Conservation (phyloP, 2,113 vertebrate species). For the Lethenteron reissneri region DNA sequence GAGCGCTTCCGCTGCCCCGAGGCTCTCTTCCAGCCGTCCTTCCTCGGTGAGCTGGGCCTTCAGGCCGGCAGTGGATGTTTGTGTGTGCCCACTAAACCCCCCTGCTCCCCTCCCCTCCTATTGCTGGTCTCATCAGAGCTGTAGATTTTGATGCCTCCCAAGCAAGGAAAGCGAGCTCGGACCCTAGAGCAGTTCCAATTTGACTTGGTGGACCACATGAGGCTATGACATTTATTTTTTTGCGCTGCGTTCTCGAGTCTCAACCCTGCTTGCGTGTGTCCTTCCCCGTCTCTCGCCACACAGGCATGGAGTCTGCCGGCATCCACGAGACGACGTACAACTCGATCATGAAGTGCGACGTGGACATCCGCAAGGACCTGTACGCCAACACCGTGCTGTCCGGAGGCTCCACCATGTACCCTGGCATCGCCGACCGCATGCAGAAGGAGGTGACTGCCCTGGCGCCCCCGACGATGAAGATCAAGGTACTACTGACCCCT, state of each 20-base stretch:
- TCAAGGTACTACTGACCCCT: constrained; percentile 24
- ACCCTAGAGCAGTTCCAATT: no score
- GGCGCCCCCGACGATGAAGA: constrained; percentile 46
- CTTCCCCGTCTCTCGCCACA: constrained; percentile 8
- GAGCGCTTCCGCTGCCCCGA: constrained; percentile 39
- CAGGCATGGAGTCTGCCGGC: constrained; percentile 37
- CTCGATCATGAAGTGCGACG: constrained; percentile 48
- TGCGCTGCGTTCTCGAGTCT: no score
- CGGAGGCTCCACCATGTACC: constrained; percentile 44
- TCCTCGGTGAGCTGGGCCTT: constrained; percentile 23
- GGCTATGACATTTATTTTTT: no score
- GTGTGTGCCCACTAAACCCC: not conserved
- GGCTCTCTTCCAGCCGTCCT: constrained; percentile 43
- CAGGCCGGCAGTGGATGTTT: not conserved
- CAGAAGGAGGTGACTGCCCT: constrained; percentile 45
- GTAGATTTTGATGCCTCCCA: no score
- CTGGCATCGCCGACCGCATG: constrained; percentile 40
- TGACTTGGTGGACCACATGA: no score
- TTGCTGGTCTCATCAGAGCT: not conserved
- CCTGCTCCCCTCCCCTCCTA: not conserved
- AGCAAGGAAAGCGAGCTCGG: no score
- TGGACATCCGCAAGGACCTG: constrained; percentile 44
- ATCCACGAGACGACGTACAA: constrained; percentile 47
- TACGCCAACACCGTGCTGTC: constrained; percentile 44
- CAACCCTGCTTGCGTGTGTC: not conserved